phyloP scores from a whole-genome alignment of 1,140 invertebrate genomes.

The Drosophila eugracilis region DNA sequence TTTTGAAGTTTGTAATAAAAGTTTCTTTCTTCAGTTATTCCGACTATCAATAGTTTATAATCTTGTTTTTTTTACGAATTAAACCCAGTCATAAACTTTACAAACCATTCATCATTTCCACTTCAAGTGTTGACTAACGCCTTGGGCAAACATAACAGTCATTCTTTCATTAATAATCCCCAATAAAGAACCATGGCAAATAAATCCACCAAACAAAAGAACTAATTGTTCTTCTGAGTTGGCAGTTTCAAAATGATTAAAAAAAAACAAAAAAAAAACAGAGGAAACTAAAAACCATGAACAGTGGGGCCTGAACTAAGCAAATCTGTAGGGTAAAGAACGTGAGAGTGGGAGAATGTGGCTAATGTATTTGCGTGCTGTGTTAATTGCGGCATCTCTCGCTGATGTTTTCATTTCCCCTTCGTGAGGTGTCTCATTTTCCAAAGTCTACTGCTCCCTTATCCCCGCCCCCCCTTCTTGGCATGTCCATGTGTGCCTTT shows the following conservation, averaged over 20 bases:
- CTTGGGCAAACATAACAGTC: background rate
- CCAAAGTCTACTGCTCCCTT: too few species aligned
- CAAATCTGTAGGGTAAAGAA: constrained; percentile 6
- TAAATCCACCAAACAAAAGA: constrained; percentile 13
- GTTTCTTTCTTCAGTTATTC: too few species aligned
- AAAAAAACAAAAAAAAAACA: background rate
- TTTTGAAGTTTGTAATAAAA: too few species aligned
- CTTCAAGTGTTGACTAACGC: constrained; percentile 1
- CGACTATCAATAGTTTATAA: too few species aligned
- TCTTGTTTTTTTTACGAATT: too few species aligned
- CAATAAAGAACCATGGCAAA: constrained; percentile 2
- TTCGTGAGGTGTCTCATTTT: background rate
- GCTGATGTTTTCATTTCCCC: constrained; percentile 64
- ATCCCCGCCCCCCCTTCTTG: constrained; percentile 6
- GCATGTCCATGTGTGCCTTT: constrained; percentile 7
- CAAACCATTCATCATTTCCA: background rate
- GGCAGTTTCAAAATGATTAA: constrained; percentile 36
- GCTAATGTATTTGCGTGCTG: constrained; percentile 58
- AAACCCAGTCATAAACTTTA: too few species aligned
- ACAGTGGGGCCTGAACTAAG: too few species aligned
- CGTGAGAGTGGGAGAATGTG: constrained; percentile 4
- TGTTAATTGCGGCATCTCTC: constrained; percentile 60
- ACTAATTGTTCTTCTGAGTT: constrained; percentile 56
- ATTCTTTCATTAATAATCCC: constrained; percentile 7
- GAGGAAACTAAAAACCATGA: constrained; percentile 1